Base-by-base conservation (phyloP, 1,140 invertebrate species). In the Halyomorpha halys region DNA sequence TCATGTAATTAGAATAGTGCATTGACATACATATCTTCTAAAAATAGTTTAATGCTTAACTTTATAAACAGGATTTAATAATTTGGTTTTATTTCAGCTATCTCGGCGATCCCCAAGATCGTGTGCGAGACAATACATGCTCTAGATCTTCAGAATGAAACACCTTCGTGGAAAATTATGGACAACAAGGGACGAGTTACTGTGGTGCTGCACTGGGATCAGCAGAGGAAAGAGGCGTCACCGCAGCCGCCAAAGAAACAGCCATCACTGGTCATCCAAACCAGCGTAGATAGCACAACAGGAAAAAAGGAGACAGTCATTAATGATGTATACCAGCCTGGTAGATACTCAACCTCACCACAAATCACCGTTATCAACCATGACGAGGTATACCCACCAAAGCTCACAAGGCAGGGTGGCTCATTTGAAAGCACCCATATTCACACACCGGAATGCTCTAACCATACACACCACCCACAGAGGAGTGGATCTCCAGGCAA, bases 161-260 rank as follows among this genome's bases (percentile, higher is more conserved):
- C 89, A 72, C 90, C 91, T 70, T 92, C 90, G 77, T 95, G 91
- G 91, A 94, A 94, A 78, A 93, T 94, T 80, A 93, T 93, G 89
- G 91, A 94, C 82, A 92, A 92, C 82, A 89, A 92, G 79, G 89
- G 90, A 72, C 84, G 90, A 74, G 88, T 94, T 77, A 94, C 91
- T 71, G 89, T 95, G 76, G 90, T 94, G 70, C 79, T 94, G 73
- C 89, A 93, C 77, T 93, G 91, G 90, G 89, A 93, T 80, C 90
- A 80, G 73, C 81, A 79, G 69, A 79, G 76, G 66, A 75, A 74
- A 66, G 76, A 80, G 74, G 75, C 72, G 76, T 61, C 65, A 21
- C 67, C 66, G 15, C 65, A 70, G 64, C 78, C 70, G 72, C 80
- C 82, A 61, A 81, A 81, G 72, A 80, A 79, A 71, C 78, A 86